phyloP scores from a whole-genome alignment of 2,113 vertebrate species.

The Phalacrocorax brasilianus region DNA sequence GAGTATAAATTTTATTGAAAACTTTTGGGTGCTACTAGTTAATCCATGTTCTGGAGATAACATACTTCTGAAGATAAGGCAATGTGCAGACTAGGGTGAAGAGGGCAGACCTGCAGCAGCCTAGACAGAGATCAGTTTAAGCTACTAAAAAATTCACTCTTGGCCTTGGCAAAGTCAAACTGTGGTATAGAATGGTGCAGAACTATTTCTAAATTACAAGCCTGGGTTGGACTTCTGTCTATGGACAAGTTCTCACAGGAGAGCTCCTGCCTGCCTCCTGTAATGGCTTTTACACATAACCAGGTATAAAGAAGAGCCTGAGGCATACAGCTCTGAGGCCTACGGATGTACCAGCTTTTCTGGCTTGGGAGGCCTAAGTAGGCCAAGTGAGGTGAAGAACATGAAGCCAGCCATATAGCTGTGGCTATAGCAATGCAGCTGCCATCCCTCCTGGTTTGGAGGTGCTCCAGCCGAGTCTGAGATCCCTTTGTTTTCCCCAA shows the following conservation, averaged over 20 bases:
- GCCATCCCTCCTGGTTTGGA: neutral
- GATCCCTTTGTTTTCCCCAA: neutral
- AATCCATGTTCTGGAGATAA: neutral
- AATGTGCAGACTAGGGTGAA: neutral
- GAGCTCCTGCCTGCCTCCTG: neutral
- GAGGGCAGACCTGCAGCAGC: neutral
- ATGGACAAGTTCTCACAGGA: neutral
- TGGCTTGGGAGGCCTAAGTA: neutral
- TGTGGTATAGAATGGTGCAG: neutral
- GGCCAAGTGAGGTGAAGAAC: neutral
- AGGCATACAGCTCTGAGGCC: neutral
- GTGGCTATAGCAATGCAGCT: neutral
- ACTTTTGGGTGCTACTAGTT: neutral
- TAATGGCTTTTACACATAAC: neutral
- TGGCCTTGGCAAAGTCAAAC: neutral
- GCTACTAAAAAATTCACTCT: neutral
- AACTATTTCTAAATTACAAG: neutral
- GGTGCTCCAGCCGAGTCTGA: neutral
- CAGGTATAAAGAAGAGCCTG: neutral
- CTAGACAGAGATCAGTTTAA: neutral
- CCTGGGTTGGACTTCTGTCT: neutral
- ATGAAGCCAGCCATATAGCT: neutral
- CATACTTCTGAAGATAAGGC: constrained; percentile 4
- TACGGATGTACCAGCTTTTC: neutral
- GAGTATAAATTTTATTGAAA: neutral